phyloP scores from a whole-genome alignment of 2,113 vertebrate genomes.

The Esox niger region DNA sequence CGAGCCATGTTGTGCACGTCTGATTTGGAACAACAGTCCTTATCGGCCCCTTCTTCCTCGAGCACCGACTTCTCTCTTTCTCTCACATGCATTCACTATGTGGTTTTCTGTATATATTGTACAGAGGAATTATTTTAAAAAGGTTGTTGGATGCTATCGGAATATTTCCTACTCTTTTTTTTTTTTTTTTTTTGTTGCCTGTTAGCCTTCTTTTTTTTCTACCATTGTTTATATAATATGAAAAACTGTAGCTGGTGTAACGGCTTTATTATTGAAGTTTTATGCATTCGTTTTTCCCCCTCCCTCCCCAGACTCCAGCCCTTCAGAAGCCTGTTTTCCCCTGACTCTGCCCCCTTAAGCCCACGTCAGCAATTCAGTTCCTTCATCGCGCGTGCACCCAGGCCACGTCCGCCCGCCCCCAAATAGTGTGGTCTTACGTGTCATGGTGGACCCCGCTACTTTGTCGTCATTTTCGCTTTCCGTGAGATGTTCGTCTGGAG shows the following conservation, averaged over 20 bases:
- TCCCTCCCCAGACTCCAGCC: neutral
- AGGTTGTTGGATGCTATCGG: constrained; percentile 70
- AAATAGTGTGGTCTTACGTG: no score
- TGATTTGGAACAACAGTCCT: constrained; percentile 27
- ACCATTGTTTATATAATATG: constrained; percentile 73
- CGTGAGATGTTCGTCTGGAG: neutral
- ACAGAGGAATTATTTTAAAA: constrained; percentile 93
- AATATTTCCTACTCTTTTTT: constrained; percentile 52
- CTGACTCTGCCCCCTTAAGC: no score
- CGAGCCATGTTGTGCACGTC: constrained; percentile 20
- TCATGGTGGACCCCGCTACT: neutral
- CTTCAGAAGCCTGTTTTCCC: neutral
- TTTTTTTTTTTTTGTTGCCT: constrained; percentile 56
- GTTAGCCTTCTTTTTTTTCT: constrained; percentile 68
- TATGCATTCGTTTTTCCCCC: constrained; percentile 21
- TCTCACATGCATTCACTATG: constrained; percentile 47
- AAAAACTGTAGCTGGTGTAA: constrained; percentile 71
- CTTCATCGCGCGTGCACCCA: no score
- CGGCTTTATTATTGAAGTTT: constrained; percentile 43
- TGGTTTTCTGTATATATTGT: constrained; percentile 91
- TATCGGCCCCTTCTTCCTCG: neutral
- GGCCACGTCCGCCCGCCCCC: no score
- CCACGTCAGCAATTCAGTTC: neutral
- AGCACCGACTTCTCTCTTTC: constrained; percentile 39
- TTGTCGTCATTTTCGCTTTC: neutral